phyloP scores from a whole-genome alignment of 1,140 invertebrate species.

The Drosophila novamexicana region DNA sequence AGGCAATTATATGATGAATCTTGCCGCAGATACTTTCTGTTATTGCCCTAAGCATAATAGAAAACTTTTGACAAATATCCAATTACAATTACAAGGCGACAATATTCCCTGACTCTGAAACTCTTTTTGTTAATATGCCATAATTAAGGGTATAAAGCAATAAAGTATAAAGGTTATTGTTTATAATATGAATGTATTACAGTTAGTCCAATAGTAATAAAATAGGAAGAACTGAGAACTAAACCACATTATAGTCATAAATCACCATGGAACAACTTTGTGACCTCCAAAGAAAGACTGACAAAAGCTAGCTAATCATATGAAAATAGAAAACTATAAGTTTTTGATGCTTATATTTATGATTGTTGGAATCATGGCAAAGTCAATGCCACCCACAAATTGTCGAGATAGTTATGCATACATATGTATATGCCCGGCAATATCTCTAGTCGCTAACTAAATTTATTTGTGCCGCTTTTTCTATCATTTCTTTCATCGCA shows the following conservation, averaged over 20 bases:
- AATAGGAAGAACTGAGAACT: no score
- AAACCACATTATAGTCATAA: no score
- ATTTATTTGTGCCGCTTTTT: conserved; percentile 56
- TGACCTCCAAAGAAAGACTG: conserved; percentile 26
- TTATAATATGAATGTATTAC: no score
- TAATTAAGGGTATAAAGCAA: no score
- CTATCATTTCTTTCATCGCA: conserved; percentile 72
- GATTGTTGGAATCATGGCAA: conserved; percentile 59
- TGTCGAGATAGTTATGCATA: conserved; percentile 41
- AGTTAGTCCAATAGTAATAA: not conserved
- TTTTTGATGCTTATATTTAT: conserved; percentile 48
- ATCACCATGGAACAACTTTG: not conserved
- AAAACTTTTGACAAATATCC: no score
- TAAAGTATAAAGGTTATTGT: no score
- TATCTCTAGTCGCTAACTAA: conserved; percentile 56
- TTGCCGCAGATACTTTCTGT: not conserved
- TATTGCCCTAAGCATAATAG: not conserved
- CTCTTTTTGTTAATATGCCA: no score
- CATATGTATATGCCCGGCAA: conserved; percentile 31
- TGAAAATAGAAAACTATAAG: conserved; percentile 26
- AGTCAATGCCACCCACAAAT: conserved; percentile 53
- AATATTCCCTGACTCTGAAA: no score
- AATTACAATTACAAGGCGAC: no score
- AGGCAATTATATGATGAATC: conserved; percentile 23
- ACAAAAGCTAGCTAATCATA: conserved; percentile 6